Evolutionary conservation across 2,888 invertebrate species (phyloP).

Genomic region (Loripinus fragilis): DNA sequence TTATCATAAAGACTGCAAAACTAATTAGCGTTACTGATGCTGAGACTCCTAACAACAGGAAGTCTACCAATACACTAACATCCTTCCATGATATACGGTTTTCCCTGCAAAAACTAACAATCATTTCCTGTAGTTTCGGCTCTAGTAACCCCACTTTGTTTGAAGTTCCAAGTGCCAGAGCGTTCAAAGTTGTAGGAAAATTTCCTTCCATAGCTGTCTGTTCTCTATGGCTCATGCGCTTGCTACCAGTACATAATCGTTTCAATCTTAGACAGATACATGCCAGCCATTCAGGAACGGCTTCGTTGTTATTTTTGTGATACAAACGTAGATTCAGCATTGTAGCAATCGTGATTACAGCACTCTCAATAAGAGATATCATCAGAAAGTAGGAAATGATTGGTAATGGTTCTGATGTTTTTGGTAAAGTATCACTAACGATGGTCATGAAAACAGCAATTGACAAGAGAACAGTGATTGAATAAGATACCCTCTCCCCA

Average conservation of each 20-base stretch:
- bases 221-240: background rate
- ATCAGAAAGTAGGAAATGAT: conserved; percentile 50
- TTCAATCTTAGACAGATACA: too few species aligned
- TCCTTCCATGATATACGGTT: background rate
- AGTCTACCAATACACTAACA: background rate
- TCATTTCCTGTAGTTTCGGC: background rate
- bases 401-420: conserved; percentile 52
- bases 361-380: background rate
- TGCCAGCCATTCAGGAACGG: background rate
- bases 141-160: background rate
- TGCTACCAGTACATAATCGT: background rate
- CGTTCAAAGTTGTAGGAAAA: conserved; percentile 27
- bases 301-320: background rate
- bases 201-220: background rate
- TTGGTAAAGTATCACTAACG: conserved; percentile 49
- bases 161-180: background rate
- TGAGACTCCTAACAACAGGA: background rate
- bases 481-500: too few species aligned
- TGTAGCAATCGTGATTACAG: background rate
- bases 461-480: too few species aligned
- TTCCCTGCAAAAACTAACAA: too few species aligned
- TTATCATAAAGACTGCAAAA: too few species aligned
- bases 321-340: background rate
- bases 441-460: too few species aligned
- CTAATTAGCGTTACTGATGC: too few species aligned